phyloP scores from a whole-genome alignment of 2,113 vertebrate species.

The Microcebus tavaratra region DNA sequence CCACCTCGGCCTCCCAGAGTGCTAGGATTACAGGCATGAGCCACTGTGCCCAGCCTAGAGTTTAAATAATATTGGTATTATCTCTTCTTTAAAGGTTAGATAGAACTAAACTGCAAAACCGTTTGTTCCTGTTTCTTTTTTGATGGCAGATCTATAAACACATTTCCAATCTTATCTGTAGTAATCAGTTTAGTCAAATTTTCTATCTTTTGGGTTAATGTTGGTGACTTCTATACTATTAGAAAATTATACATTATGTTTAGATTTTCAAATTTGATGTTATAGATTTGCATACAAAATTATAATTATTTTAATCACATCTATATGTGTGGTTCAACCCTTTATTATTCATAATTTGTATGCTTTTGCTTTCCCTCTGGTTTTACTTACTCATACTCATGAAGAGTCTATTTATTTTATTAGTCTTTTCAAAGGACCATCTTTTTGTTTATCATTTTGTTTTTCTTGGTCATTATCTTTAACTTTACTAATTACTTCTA shows the following conservation, averaged over 20 bases:
- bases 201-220: conserved; percentile 35
- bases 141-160: not conserved
- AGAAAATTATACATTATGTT: conserved; percentile 19
- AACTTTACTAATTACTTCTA: conserved; percentile 1
- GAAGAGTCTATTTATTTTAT: conserved; percentile 5
- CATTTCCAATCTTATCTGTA: conserved; percentile 26
- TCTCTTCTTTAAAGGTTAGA: too few relatives aligned
- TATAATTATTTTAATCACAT: not conserved
- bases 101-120: too few relatives aligned
- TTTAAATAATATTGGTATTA: too few relatives aligned
- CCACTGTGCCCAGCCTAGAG: too few relatives aligned
- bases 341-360: conserved; percentile 17
- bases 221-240: not conserved
- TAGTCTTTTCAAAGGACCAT: not conserved
- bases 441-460: conserved; percentile 27
- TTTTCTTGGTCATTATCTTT: conserved; percentile 39
- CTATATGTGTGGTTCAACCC: not conserved
- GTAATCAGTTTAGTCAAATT: not conserved
- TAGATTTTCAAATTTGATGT: conserved; percentile 32
- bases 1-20: too few relatives aligned
- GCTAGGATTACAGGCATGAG: too few relatives aligned
- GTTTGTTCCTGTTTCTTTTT: not conserved
- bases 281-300: conserved; percentile 1
- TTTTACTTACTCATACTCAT: conserved; percentile 9
- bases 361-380: not conserved